Evolutionary conservation across 2,797 vertebrate genomes (phyloP), one percentile per base, ranked within the genome.

Genomic region (Apogon talboti): DNA sequence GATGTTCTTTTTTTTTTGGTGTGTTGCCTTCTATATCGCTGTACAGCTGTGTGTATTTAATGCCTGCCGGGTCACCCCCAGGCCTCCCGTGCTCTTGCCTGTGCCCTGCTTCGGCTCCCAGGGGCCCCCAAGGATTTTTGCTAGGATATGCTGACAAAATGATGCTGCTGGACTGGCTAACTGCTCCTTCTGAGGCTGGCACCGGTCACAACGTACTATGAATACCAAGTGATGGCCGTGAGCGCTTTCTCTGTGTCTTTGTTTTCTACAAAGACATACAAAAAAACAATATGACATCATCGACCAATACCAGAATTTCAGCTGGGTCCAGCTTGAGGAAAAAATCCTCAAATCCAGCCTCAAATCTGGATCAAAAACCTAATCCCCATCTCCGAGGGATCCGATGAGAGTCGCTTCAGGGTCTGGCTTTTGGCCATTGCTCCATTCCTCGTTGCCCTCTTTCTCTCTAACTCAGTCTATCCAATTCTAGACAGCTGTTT

Each of bases 321-420:
- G 40, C 80, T 68, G 58, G 59, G 38, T 66, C 62, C 73, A 74
- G 77, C 44, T 85, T 77, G 50, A 66, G 58, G 53, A 82, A 78
- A 84, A 86, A 49, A 21, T 50, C 56, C 66, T 24, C 19, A 85
- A 89, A 90, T 89, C 81, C 88, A 79, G 70, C 74, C 76, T 66
- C 75, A 88, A 86, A 89, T 83, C 83, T 84, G 85, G 86, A 89
- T 88, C 65, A 82, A 65, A 81, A 80, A 64, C 73, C 74, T 86
- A 90, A 90, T 89, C 89, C 87, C 66, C 35, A 60, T 72, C 84
- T 84, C 84, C 44, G 28, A 76, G 83, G 87, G 81, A 83, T 88
- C 68, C 12, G 55, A 78, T 91, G 65, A 47, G 66, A 83, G 57
- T 78, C 18, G 38, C 75, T 73, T 61, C 64, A 3, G 68, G 59